A percentile compares a stretch with the other conserved stretches of the same genome.
Conservation (phyloP, 2,797 vertebrate genomes). For the Arnoldichthys spilopterus region DNA sequence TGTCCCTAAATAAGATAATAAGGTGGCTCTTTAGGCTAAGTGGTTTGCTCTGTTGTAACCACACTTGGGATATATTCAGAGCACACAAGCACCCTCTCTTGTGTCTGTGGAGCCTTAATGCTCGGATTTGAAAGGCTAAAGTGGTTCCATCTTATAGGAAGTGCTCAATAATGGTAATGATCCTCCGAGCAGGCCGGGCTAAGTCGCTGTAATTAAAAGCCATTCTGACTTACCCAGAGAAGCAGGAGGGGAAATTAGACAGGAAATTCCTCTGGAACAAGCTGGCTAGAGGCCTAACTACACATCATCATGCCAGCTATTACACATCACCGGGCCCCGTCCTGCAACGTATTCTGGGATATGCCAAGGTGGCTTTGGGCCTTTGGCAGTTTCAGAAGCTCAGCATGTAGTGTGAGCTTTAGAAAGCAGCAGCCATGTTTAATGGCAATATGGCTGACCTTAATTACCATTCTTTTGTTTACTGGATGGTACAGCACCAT, state of each 20-base stretch:
- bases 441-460: not conserved
- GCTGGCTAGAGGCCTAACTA: constrained; percentile 76
- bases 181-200: constrained; percentile 76
- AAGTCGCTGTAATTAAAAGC: constrained; percentile 80
- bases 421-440: not conserved
- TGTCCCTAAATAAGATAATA: constrained; percentile 15
- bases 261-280: constrained; percentile 84
- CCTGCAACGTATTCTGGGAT: constrained; percentile 55
- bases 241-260: constrained; percentile 73
- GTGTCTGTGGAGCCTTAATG: constrained; percentile 53
- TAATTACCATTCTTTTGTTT: not conserved
- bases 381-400: constrained; percentile 49
- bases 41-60: constrained; percentile 32
- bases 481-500: not conserved
- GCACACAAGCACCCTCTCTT: constrained; percentile 23
- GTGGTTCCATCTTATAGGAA: constrained; percentile 78
- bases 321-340: constrained; percentile 61
- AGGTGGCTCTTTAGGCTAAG: constrained; percentile 26
- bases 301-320: constrained; percentile 70
- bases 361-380: constrained; percentile 52
- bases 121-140: constrained; percentile 57
- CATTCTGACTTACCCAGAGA: constrained; percentile 70
- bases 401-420: not conserved
- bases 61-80: constrained; percentile 27
- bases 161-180: constrained; percentile 83